Evolutionary conservation across 1,140 invertebrate species (phyloP).

Genomic region (Diuraphis noxia): DNA sequence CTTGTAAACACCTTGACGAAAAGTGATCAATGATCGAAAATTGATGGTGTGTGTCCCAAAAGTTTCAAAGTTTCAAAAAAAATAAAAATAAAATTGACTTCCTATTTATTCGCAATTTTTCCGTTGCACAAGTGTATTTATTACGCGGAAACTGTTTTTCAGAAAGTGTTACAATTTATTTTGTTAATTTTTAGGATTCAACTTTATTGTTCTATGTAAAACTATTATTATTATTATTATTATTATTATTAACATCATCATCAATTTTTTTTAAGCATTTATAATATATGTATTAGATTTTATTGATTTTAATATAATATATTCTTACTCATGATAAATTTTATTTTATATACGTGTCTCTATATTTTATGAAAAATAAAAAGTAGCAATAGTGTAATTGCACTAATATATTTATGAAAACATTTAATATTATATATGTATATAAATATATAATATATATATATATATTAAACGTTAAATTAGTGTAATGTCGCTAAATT

Average conservation of each 20-base stretch:
- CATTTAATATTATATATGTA: not conserved
- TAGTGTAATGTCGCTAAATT: not conserved
- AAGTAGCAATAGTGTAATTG: not conserved
- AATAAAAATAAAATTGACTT: not conserved
- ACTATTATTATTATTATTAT: not conserved
- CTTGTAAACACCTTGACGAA: not conserved
- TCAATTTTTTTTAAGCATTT: not conserved
- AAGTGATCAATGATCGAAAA: not conserved
- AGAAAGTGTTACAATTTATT: not conserved
- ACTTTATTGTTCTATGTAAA: not conserved
- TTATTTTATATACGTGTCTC: conserved; percentile 13
- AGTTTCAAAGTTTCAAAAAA: not conserved
- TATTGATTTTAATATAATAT: conserved; percentile 1
- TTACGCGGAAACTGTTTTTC: not conserved
- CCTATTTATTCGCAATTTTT: not conserved
- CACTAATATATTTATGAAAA: not conserved
- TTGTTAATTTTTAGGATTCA: not conserved
- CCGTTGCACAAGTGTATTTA: not conserved
- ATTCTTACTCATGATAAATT: not conserved
- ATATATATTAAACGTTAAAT: not conserved
- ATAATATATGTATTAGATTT: not conserved
- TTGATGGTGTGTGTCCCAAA: not conserved
- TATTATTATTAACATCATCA: not conserved
- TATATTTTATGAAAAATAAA: not conserved
- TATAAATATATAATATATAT: not conserved